Conservation (phyloP, 1,140 invertebrate genomes). For the Diuraphis noxia region DNA sequence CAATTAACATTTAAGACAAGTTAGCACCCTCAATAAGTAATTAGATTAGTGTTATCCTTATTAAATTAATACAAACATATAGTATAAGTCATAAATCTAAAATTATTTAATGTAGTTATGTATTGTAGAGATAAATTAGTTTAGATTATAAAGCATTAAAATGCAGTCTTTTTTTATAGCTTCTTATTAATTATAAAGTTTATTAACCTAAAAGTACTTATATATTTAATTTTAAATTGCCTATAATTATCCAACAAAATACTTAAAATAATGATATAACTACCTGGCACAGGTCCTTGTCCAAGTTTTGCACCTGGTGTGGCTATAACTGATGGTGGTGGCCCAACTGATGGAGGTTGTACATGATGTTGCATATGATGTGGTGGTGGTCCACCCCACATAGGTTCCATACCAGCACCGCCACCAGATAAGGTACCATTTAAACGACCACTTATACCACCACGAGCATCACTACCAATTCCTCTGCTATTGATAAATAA, state of each 20-base stretch:
- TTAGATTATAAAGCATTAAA: neutral
- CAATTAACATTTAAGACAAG: neutral
- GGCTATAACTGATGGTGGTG: slow-evolving; percentile 58
- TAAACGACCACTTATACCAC: slow-evolving; percentile 74
- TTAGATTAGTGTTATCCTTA: neutral
- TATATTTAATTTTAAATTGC: neutral
- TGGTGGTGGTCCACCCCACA: slow-evolving; percentile 71
- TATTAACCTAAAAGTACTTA: neutral
- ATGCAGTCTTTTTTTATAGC: neutral
- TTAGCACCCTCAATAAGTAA: neutral
- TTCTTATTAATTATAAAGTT: neutral
- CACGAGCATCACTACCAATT: slow-evolving; percentile 65
- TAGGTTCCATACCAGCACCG: slow-evolving; percentile 63
- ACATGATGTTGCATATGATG: slow-evolving; percentile 62
- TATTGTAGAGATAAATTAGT: neutral
- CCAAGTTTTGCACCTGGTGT: slow-evolving; percentile 47
- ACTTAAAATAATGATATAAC: neutral
- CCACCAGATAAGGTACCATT: slow-evolving; percentile 62
- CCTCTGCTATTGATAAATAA: slow-evolving; percentile 51
- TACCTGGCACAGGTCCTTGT: slow-evolving; percentile 49
- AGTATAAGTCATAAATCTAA: neutral
- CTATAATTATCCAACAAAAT: neutral
- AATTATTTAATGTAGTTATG: neutral
- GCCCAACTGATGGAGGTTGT: slow-evolving; percentile 59
- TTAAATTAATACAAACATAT: neutral